Percentiles rank a stretch among this genome's conserved stretches.
phyloP scores from a whole-genome alignment of 2,888 invertebrate genomes.

The Melinopterus prodromus region DNA sequence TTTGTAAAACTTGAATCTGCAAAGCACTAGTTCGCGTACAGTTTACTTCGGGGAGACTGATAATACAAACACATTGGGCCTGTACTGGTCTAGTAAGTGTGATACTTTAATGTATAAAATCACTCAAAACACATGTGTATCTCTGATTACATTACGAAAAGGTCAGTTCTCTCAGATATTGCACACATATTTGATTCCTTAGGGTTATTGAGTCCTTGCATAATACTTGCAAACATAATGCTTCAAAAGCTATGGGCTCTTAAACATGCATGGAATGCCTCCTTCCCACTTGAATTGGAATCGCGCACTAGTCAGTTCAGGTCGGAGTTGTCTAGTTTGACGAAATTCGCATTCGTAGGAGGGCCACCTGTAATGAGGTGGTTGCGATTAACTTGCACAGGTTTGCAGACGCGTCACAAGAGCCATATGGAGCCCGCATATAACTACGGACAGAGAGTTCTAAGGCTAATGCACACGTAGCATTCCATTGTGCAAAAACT shows the following conservation, averaged over 20 bases:
- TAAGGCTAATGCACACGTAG: background rate
- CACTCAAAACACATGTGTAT: background rate
- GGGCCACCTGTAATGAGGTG: background rate
- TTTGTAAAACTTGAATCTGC: constrained; percentile 10
- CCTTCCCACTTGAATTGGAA: constrained; percentile 39
- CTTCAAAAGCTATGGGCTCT: constrained; percentile 46
- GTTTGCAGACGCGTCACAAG: constrained; percentile 40
- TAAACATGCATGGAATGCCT: constrained; percentile 46
- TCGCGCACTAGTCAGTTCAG: background rate
- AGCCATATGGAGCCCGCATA: constrained; percentile 31
- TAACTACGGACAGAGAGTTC: constrained; percentile 29
- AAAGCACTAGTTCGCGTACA: too few species aligned
- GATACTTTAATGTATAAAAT: constrained; percentile 15
- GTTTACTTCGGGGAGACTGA: background rate
- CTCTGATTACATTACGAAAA: constrained; percentile 28
- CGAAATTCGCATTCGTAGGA: background rate
- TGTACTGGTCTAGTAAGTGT: constrained; percentile 26
- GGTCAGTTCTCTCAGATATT: constrained; percentile 35
- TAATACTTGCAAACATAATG: constrained; percentile 44
- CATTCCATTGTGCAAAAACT: constrained; percentile 30
- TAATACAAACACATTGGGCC: constrained; percentile 30
- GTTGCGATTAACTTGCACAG: constrained; percentile 39
- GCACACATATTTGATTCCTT: constrained; percentile 44
- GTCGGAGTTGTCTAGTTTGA: background rate
- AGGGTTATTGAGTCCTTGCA: constrained; percentile 43